Conservation (phyloP, 1,140 invertebrate species). For the Pseudomyrmex pallidus region DNA sequence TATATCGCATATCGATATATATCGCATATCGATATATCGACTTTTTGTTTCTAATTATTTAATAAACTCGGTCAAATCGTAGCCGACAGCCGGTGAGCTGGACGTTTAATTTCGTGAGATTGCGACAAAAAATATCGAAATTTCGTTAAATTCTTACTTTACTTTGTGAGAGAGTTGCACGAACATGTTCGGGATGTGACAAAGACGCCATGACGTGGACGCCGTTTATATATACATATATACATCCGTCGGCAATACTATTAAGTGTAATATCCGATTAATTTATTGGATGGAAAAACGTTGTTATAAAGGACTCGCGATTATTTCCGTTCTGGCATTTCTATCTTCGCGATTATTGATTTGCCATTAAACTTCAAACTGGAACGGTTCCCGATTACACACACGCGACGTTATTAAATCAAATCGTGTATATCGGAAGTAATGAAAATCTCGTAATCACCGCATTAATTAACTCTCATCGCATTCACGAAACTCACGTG, state of each 20-base stretch:
- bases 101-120: background rate
- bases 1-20: no score
- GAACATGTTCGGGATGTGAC: constrained; percentile 29
- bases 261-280: constrained; percentile 38
- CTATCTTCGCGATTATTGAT: constrained; percentile 49
- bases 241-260: background rate
- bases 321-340: constrained; percentile 29
- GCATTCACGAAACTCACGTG: constrained; percentile 12
- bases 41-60: no score
- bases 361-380: constrained; percentile 25
- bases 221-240: constrained; percentile 20
- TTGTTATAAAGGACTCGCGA: constrained; percentile 39
- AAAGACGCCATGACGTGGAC: constrained; percentile 36
- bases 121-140: background rate
- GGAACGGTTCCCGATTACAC: constrained; percentile 8
- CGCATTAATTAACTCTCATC: constrained; percentile 14
- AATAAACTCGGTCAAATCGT: no score
- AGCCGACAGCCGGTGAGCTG: no score
- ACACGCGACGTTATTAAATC: constrained; percentile 39
- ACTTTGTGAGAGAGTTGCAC: background rate
- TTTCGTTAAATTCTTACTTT: background rate
- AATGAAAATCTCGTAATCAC: constrained; percentile 17
- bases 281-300: constrained; percentile 40
- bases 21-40: no score
- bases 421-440: constrained; percentile 26